A percentile compares a stretch with the other conserved stretches of the same genome.
These are phyloP conservation scores for Callitettix versicolor DNA, from an alignment of 1,140 invertebrate genomes.

Conservation along the genomic window DNA sequence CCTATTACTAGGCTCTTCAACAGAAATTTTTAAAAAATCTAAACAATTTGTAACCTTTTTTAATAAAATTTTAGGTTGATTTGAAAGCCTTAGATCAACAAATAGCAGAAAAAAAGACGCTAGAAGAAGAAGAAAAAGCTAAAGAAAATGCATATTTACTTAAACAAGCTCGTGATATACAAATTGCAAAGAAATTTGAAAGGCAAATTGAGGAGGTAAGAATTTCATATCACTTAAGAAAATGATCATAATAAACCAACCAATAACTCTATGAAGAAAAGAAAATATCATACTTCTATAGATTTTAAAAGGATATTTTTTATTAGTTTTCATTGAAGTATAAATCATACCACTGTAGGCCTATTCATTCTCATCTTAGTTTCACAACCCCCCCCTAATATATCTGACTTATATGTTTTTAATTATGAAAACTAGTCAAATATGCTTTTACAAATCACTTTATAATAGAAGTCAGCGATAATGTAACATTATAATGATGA, in stretches of 20 bases:
- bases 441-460: no score
- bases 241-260: background rate
- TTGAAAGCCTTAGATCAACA: slow-evolving; percentile 60
- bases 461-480: no score
- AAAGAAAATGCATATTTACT: slow-evolving; percentile 41
- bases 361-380: no score
- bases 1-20: no score
- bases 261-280: background rate
- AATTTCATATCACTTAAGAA: background rate
- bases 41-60: no score
- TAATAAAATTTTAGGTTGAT: slow-evolving; percentile 52
- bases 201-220: slow-evolving; percentile 47
- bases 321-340: background rate
- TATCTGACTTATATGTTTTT: no score
- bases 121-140: slow-evolving; percentile 42
- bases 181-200: slow-evolving; percentile 46
- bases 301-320: background rate
- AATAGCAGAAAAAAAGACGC: slow-evolving; percentile 56
- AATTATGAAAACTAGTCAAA: no score
- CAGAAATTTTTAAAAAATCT: background rate
- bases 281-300: background rate
- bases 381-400: no score
- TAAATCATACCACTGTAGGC: no score
- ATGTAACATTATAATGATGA: no score
- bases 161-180: slow-evolving; percentile 49